Conservation (phyloP, 2,888 invertebrate genomes). For the Parnassius smintheus region DNA sequence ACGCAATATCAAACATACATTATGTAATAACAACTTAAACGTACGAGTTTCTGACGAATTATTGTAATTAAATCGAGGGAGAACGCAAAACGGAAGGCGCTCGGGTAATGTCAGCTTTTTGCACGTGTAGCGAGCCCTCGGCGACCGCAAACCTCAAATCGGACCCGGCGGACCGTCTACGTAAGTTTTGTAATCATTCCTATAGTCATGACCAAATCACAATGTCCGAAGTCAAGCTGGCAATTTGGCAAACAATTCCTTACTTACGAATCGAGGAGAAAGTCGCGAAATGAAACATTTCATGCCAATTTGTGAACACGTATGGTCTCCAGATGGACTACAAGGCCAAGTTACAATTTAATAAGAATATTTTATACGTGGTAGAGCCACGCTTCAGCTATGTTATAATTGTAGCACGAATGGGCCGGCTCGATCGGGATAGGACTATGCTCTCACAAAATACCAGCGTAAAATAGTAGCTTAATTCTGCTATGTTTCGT, state of each 20-base stretch:
- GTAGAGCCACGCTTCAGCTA: too few relatives aligned
- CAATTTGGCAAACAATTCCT: constrained; percentile 4
- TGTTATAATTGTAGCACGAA: too few relatives aligned
- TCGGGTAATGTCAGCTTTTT: constrained; percentile 6
- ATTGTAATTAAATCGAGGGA: not conserved
- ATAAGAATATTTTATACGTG: not conserved
- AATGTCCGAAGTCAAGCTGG: not conserved
- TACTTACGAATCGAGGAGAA: not conserved
- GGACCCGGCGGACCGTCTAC: constrained; percentile 1
- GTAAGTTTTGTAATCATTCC: not conserved
- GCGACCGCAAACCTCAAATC: constrained; percentile 17
- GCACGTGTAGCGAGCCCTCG: constrained; percentile 1
- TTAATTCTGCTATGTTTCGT: too few relatives aligned
- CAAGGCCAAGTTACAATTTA: not conserved
- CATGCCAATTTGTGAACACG: not conserved
- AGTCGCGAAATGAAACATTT: not conserved
- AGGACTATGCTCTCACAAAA: too few relatives aligned
- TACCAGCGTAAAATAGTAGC: too few relatives aligned
- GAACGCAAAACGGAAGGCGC: constrained; percentile 6
- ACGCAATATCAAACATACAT: not conserved
- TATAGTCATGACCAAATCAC: constrained; percentile 4
- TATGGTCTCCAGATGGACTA: constrained; percentile 4
- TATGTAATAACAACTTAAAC: not conserved
- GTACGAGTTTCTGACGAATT: not conserved
- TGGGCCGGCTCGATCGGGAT: too few relatives aligned